Evolutionary conservation across 2,888 invertebrate genomes (phyloP).

Genomic region (Hypercompe scribonia): DNA sequence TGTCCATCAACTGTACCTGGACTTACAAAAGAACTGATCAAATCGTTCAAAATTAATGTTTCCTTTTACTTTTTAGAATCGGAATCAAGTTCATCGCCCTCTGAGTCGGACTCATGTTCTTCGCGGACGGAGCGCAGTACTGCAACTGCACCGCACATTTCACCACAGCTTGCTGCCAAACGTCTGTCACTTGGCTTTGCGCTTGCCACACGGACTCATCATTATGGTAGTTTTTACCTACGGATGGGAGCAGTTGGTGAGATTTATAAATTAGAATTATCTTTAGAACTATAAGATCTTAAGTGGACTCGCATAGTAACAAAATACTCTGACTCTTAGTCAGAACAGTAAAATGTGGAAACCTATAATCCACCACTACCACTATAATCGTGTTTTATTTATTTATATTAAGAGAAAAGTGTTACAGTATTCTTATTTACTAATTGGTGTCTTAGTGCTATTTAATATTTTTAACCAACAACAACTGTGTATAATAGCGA

Average conservation of each 20-base stretch:
- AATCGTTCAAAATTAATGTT: not conserved
- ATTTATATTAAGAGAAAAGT: too few relatives aligned
- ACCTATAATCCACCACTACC: too few relatives aligned
- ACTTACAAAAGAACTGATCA: not conserved
- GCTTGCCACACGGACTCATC: conserved; percentile 87
- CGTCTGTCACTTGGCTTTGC: conserved; percentile 84
- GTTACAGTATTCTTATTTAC: too few relatives aligned
- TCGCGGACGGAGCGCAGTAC: conserved; percentile 88
- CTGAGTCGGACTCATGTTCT: conserved; percentile 82
- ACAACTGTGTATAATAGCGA: not conserved
- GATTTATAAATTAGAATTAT: conserved; percentile 48
- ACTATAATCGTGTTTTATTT: too few relatives aligned
- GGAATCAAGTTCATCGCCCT: conserved; percentile 76
- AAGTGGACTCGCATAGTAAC: too few relatives aligned
- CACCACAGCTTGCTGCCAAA: conserved; percentile 76
- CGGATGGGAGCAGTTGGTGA: conserved; percentile 97
- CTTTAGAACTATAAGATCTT: not conserved
- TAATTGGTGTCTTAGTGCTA: too few relatives aligned
- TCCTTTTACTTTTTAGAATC: conserved; percentile 62
- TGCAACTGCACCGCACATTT: conserved; percentile 71
- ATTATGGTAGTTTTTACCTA: conserved; percentile 97
- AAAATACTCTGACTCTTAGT: too few relatives aligned
- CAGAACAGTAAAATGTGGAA: too few relatives aligned
- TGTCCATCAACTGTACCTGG: not conserved
- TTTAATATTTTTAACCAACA: not conserved